Percentiles rank a stretch among this genome's conserved stretches.
Conservation (phyloP, 2,888 invertebrate species). For the Automeris io region DNA sequence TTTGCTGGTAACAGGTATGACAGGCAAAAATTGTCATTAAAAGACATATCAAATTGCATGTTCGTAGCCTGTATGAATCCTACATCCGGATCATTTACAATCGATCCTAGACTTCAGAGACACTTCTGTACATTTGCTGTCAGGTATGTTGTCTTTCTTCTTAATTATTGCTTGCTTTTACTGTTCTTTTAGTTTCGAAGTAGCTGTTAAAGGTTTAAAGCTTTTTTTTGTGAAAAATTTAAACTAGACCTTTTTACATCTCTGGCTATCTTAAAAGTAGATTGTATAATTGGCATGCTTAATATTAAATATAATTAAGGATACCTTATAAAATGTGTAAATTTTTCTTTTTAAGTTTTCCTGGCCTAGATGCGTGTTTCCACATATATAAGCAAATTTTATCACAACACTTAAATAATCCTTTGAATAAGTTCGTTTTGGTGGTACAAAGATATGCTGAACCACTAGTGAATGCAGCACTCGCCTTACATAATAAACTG, state of each 20-base stretch:
- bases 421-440: constrained; percentile 80
- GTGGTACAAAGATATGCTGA: constrained; percentile 77
- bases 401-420: constrained; percentile 82
- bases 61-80: constrained; percentile 98
- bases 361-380: constrained; percentile 86
- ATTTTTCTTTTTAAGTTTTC: constrained; percentile 81
- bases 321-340: no score
- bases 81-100: constrained; percentile 95
- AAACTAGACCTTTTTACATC: no score
- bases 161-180: neutral
- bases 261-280: no score
- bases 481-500: constrained; percentile 86
- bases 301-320: no score
- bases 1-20: constrained; percentile 82
- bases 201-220: neutral
- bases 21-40: constrained; percentile 87
- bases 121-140: constrained; percentile 93
- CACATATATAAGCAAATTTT: constrained; percentile 92
- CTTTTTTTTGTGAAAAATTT: no score
- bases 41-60: constrained; percentile 95
- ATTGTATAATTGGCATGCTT: no score
- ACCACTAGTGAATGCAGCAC: constrained; percentile 82
- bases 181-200: neutral
- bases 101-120: constrained; percentile 91
- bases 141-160: constrained; percentile 64